These are phyloP conservation scores for Corydoras sp. DNA, from an alignment of 2,113 vertebrate species.

Conservation along the genomic window DNA sequence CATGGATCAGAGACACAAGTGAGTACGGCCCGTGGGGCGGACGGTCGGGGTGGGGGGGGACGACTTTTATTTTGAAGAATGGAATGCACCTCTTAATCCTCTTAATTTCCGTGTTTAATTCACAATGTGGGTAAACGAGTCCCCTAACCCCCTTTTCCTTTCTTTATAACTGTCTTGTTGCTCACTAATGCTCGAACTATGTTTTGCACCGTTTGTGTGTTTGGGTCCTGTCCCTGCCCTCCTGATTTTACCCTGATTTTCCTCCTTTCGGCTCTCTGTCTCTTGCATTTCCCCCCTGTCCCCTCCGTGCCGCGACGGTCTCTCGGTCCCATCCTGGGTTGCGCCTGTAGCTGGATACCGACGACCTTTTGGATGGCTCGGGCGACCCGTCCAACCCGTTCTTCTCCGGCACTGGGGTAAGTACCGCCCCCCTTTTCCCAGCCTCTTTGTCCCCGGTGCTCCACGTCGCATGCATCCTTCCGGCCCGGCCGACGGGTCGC, in stretches of 20 bases:
- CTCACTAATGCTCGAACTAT: slow-evolving; percentile 15
- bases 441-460: slow-evolving; percentile 48
- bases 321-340: slow-evolving; percentile 46
- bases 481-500: slow-evolving; percentile 4
- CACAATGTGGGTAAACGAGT: slow-evolving; percentile 47
- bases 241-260: slow-evolving; percentile 48
- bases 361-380: slow-evolving; percentile 87
- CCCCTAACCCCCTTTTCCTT: slow-evolving; percentile 52
- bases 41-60: no score
- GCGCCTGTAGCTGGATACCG: slow-evolving; percentile 78
- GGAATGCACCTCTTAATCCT: not conserved
- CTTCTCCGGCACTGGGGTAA: slow-evolving; percentile 85
- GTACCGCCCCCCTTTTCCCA: slow-evolving; percentile 61
- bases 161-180: slow-evolving; percentile 19
- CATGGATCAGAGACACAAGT: slow-evolving; percentile 78
- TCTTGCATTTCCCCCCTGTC: slow-evolving; percentile 49
- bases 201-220: slow-evolving; percentile 36
- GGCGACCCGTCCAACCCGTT: slow-evolving; percentile 84
- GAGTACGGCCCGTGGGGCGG: slow-evolving; percentile 46
- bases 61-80: no score
- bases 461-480: slow-evolving; percentile 54
- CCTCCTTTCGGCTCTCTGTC: slow-evolving; percentile 52
- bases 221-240: slow-evolving; percentile 49
- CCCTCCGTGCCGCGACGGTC: slow-evolving; percentile 60
- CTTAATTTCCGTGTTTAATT: slow-evolving; percentile 47